A percentile compares a stretch with the other conserved stretches of the same genome.
Evolutionary conservation across 2,888 invertebrate species (phyloP).

Genomic region (Crocallis elinguaria): DNA sequence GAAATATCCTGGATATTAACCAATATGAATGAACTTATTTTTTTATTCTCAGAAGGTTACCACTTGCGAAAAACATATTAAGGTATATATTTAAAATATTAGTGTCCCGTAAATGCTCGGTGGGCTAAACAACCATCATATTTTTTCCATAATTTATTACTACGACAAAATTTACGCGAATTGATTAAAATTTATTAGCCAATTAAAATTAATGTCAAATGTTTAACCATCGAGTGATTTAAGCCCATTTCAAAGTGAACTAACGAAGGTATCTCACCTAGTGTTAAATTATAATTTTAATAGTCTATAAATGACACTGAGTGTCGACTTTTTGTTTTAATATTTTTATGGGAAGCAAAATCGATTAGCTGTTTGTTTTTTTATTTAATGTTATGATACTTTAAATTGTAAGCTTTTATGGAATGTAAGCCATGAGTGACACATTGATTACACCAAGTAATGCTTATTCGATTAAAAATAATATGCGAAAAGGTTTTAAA

Average conservation of each 20-base stretch:
- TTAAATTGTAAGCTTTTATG: neutral
- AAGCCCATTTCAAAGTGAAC: slow-evolving; percentile 26
- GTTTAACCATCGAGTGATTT: slow-evolving; percentile 34
- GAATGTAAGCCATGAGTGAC: neutral
- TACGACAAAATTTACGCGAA: slow-evolving; percentile 32
- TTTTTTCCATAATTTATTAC: slow-evolving; percentile 30
- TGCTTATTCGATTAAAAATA: no score
- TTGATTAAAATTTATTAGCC: slow-evolving; percentile 44
- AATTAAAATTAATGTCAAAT: slow-evolving; percentile 41
- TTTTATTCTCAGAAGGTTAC: no score
- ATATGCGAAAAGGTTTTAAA: no score
- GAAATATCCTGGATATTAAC: no score
- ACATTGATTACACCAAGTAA: no score
- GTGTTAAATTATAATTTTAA: slow-evolving; percentile 38
- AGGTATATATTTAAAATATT: neutral
- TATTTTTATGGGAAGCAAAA: slow-evolving; percentile 14
- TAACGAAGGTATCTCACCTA: slow-evolving; percentile 24
- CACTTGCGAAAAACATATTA: neutral
- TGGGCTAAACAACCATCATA: neutral
- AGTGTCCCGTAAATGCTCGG: no score
- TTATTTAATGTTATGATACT: neutral
- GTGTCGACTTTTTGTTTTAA: slow-evolving; percentile 15
- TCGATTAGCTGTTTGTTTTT: slow-evolving; percentile 29
- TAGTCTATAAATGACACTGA: slow-evolving; percentile 25
- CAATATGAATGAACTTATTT: no score